Percentiles rank a stretch among this genome's conserved stretches.
These are phyloP conservation scores for Tympanoctomys barrerae DNA, from an alignment of 2,797 vertebrate genomes.

Conservation along the genomic window DNA sequence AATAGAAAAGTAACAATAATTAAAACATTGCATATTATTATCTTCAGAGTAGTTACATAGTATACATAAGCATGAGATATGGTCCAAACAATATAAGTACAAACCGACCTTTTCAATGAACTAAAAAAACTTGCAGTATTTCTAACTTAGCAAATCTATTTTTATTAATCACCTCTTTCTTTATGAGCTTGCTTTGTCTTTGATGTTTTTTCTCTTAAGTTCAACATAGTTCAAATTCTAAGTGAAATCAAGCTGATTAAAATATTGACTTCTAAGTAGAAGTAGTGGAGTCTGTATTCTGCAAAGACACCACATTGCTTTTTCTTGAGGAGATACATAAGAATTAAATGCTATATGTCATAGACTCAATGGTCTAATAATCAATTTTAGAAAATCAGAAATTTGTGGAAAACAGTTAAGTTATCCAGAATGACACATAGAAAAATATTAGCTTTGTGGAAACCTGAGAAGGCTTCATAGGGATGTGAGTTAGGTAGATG, in stretches of 20 bases:
- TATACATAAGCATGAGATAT: not conserved
- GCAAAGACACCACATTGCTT: not conserved
- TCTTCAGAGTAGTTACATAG: not conserved
- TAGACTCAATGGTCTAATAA: not conserved
- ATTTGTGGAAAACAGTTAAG: conserved; percentile 13
- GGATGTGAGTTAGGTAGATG: not conserved
- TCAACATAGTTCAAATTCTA: not conserved
- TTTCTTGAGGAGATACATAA: not conserved
- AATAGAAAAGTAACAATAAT: not conserved
- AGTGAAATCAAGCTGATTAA: not conserved
- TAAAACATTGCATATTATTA: not conserved
- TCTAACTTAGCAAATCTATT: not conserved
- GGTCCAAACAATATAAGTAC: not conserved
- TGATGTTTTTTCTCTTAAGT: conserved; percentile 3
- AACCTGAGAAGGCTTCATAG: not conserved
- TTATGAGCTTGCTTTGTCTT: not conserved
- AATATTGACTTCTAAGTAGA: not conserved
- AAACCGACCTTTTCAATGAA: not conserved
- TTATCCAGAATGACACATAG: not conserved
- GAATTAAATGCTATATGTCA: not conserved
- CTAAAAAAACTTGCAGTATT: not conserved
- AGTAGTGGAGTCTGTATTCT: not conserved
- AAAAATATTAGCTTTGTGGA: not conserved
- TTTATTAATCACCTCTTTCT: conserved; percentile 21
- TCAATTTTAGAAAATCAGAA: conserved; percentile 56